These are phyloP conservation scores for Phania funesta DNA, from an alignment of 2,888 invertebrate species.

Conservation along the genomic window DNA sequence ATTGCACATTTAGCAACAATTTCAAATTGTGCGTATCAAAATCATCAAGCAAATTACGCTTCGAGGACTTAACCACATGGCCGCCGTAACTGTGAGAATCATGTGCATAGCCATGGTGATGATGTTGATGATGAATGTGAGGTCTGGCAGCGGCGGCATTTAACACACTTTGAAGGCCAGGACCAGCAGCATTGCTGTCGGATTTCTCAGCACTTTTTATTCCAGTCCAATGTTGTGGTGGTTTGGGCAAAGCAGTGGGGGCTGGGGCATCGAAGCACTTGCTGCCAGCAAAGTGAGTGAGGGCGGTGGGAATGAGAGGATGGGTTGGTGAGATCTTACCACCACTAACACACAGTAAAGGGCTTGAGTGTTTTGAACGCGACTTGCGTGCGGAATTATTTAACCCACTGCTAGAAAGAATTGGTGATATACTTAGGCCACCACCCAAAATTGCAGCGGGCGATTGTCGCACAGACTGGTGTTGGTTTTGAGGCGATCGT, in stretches of 20 bases:
- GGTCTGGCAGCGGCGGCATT: constrained; percentile 62
- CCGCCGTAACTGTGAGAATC: constrained; percentile 69
- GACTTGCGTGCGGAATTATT: constrained; percentile 73
- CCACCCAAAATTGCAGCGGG: constrained; percentile 76
- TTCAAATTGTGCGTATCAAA: constrained; percentile 84
- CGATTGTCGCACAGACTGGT: constrained; percentile 71
- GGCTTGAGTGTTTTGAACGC: constrained; percentile 70
- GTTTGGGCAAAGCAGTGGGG: constrained; percentile 88
- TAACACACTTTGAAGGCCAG: constrained; percentile 71
- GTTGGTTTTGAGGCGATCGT: constrained; percentile 72
- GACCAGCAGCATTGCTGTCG: constrained; percentile 75
- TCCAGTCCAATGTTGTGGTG: constrained; percentile 88
- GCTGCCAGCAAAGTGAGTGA: constrained; percentile 85
- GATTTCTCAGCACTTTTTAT: constrained; percentile 66
- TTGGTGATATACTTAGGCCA: constrained; percentile 67
- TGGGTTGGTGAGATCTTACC: constrained; percentile 76
- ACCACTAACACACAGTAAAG: constrained; percentile 69
- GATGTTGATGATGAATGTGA: constrained; percentile 54
- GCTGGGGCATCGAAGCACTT: constrained; percentile 92
- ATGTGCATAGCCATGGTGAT: constrained; percentile 56
- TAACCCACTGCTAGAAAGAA: constrained; percentile 67
- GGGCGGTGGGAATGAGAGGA: constrained; percentile 78
- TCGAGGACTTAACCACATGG: constrained; percentile 75
- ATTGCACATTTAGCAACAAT: constrained; percentile 84
- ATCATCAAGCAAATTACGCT: constrained; percentile 79